Percentiles rank a stretch among this genome's conserved stretches.
phyloP scores from a whole-genome alignment of 2,797 vertebrate genomes.

The Sebastes itinus region DNA sequence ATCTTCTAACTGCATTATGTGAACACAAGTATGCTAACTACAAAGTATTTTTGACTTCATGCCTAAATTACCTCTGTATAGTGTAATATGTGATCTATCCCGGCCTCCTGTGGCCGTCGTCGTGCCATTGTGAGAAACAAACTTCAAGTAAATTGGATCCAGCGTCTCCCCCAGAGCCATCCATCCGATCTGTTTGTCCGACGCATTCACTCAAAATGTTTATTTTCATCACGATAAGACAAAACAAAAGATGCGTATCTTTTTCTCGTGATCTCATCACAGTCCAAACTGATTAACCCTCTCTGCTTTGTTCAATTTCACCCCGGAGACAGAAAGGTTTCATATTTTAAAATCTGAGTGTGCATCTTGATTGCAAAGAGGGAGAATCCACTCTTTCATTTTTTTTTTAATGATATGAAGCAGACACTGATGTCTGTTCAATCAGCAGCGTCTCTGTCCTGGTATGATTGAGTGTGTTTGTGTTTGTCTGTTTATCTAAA shows the following conservation, averaged over 20 bases:
- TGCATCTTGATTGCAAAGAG: slow-evolving; percentile 62
- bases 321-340: slow-evolving; percentile 16
- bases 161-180: slow-evolving; percentile 7
- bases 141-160: slow-evolving; percentile 21
- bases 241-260: slow-evolving; percentile 62
- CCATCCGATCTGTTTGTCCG: slow-evolving; percentile 16
- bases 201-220: slow-evolving; percentile 43
- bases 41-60: not conserved
- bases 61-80: not conserved
- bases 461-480: slow-evolving; percentile 15
- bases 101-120: not conserved
- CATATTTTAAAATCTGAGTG: slow-evolving; percentile 37
- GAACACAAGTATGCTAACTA: not conserved
- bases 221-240: slow-evolving; percentile 61
- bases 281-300: slow-evolving; percentile 42
- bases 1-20: not conserved
- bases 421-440: slow-evolving; percentile 26
- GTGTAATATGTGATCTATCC: not conserved
- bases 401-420: slow-evolving; percentile 18
- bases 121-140: not conserved
- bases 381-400: slow-evolving; percentile 47
- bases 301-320: slow-evolving; percentile 25
- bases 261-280: slow-evolving; percentile 51
- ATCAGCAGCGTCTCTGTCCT: slow-evolving; percentile 22
- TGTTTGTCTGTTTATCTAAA: slow-evolving; percentile 46